Percentiles rank a stretch among this genome's conserved stretches.
phyloP scores from a whole-genome alignment of 2,113 vertebrate genomes.

The Cettia cetti region DNA sequence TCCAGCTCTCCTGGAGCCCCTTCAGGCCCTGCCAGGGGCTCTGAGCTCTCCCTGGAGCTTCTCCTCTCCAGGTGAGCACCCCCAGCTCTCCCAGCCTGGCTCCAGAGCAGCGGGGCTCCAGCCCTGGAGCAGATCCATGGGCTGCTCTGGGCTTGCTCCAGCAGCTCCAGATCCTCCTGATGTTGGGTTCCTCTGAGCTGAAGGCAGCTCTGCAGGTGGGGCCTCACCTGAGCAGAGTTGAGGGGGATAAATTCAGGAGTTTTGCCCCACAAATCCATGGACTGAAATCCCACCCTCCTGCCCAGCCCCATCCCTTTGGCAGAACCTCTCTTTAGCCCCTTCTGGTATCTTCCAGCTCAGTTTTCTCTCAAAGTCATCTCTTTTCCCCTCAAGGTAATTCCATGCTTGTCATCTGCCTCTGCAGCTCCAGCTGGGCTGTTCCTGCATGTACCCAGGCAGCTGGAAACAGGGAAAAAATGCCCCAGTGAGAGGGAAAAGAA shows the following conservation, averaged over 20 bases:
- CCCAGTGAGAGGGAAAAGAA: neutral
- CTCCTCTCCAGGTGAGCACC: neutral
- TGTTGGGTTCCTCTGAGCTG: neutral
- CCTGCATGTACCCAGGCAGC: rapidly evolving
- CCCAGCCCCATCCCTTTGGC: neutral
- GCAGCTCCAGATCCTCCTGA: rapidly evolving
- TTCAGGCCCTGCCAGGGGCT: neutral
- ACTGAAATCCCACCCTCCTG: neutral
- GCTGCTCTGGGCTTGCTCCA: rapidly evolving
- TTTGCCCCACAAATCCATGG: neutral
- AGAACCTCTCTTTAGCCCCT: neutral
- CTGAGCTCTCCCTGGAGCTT: neutral
- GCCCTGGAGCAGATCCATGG: rapidly evolving
- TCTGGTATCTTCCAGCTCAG: neutral
- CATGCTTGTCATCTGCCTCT: neutral
- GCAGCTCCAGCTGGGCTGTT: neutral
- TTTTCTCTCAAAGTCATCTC: neutral
- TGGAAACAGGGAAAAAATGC: neutral
- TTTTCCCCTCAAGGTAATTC: rapidly evolving
- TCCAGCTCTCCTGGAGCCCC: neutral
- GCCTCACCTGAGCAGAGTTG: neutral
- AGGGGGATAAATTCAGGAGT: neutral
- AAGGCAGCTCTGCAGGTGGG: neutral
- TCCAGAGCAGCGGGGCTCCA: neutral
- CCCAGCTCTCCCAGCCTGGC: neutral